Evolutionary conservation across 2,888 invertebrate genomes (phyloP).

Genomic region (Podabrus alpinus): DNA sequence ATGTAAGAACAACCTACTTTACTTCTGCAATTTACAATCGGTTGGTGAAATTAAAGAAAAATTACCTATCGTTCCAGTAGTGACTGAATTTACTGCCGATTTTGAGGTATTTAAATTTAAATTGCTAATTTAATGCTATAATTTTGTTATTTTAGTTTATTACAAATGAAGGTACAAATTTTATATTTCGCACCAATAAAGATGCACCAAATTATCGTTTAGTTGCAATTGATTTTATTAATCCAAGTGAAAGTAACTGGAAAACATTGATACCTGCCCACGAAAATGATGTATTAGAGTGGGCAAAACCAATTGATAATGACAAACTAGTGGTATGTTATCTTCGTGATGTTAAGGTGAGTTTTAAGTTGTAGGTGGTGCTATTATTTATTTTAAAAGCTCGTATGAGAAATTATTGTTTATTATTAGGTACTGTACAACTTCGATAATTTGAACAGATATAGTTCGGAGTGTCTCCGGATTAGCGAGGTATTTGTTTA

Average conservation of each 20-base stretch:
- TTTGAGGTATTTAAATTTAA: conserved; percentile 70
- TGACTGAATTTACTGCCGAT: conserved; percentile 90
- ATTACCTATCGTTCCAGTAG: conserved; percentile 76
- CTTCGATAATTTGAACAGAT: no score
- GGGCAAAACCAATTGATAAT: conserved; percentile 82
- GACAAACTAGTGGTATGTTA: conserved; percentile 88
- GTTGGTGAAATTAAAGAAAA: conserved; percentile 66
- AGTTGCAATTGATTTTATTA: conserved; percentile 78
- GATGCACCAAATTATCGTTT: conserved; percentile 91
- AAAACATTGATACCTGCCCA: conserved; percentile 81
- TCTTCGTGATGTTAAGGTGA: conserved; percentile 91
- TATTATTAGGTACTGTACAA: no score
- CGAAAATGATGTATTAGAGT: conserved; percentile 84
- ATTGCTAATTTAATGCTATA: not conserved
- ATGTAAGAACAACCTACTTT: conserved; percentile 90
- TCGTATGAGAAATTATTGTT: no score
- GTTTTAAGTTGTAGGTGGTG: conserved; percentile 1
- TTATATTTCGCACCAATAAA: conserved; percentile 90
- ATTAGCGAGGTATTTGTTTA: no score
- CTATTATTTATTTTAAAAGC: no score
- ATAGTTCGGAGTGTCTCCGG: no score
- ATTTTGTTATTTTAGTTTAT: conserved; percentile 70
- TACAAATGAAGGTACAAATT: conserved; percentile 81
- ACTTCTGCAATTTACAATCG: conserved; percentile 77
- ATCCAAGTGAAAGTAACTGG: conserved; percentile 80